These are phyloP conservation scores for Tortrix viridana DNA, from an alignment of 2,888 invertebrate genomes.

Conservation along the genomic window DNA sequence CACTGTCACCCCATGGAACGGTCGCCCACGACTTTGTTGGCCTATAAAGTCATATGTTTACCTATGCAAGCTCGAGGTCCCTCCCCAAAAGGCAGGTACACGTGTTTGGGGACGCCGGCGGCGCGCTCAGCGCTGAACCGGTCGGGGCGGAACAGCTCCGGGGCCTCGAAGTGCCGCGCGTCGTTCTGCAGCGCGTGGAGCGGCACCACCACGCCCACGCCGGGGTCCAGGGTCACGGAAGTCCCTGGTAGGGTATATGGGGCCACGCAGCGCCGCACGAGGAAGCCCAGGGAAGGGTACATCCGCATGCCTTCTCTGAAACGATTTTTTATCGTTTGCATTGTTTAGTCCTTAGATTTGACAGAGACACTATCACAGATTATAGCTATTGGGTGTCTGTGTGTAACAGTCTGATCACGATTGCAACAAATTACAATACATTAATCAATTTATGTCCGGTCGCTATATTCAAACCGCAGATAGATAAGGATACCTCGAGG, in stretches of 20 bases:
- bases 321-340: neutral
- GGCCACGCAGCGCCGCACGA: slow-evolving; percentile 27
- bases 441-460: too few species aligned
- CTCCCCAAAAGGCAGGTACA: slow-evolving; percentile 41
- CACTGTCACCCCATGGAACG: too few species aligned
- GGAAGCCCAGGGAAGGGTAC: slow-evolving; percentile 33
- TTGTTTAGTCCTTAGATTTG: neutral
- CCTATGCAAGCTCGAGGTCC: slow-evolving; percentile 40
- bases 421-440: too few species aligned
- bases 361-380: too few species aligned
- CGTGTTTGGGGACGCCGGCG: slow-evolving; percentile 18
- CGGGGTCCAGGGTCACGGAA: slow-evolving; percentile 32
- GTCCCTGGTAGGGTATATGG: slow-evolving; percentile 36
- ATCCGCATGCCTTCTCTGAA: slow-evolving; percentile 35
- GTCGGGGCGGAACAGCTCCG: slow-evolving; percentile 46
- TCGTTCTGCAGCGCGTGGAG: slow-evolving; percentile 40
- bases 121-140: slow-evolving; percentile 40
- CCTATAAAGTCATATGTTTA: slow-evolving; percentile 5
- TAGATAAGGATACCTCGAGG: too few species aligned
- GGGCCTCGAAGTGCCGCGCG: slow-evolving; percentile 44
- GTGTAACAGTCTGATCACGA: too few species aligned
- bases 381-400: too few species aligned
- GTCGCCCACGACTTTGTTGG: too few species aligned
- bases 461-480: too few species aligned
- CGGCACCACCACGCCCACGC: slow-evolving; percentile 30